Conservation (phyloP, 2,113 vertebrate genomes). For the Notothenia rossii region DNA sequence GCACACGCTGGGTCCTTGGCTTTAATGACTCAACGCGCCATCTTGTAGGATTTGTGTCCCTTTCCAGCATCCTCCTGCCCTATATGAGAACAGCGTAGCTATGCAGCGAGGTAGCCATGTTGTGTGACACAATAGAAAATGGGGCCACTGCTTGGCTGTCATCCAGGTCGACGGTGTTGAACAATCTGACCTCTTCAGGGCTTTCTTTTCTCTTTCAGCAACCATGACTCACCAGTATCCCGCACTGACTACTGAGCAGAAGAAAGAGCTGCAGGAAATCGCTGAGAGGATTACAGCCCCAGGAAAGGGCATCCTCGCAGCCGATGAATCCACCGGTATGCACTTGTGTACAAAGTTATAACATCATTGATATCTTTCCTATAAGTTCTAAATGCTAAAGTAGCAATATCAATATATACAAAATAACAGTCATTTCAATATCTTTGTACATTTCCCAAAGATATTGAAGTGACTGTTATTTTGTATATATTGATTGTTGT, state of each 20-base stretch:
- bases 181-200: slow-evolving; percentile 21
- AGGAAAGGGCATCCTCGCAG: slow-evolving; percentile 96
- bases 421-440: no score
- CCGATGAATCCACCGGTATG: slow-evolving; percentile 96
- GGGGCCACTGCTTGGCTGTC: slow-evolving; percentile 21
- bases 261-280: slow-evolving; percentile 95
- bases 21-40: neutral
- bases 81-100: neutral
- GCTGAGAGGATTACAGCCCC: slow-evolving; percentile 91
- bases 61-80: neutral
- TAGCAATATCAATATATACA: no score
- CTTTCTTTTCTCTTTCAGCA: slow-evolving; percentile 59
- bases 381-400: neutral
- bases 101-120: slow-evolving; percentile 3
- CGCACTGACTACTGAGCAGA: slow-evolving; percentile 93
- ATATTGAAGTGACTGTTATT: no score
- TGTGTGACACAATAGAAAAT: neutral
- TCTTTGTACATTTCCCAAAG: no score
- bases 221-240: slow-evolving; percentile 95
- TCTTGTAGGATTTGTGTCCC: neutral
- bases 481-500: no score
- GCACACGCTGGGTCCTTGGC: neutral
- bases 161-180: neutral
- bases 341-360: neutral
- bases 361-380: neutral